These are phyloP conservation scores for Laticauda laticaudata DNA, from an alignment of 2,113 vertebrate species.

Conservation along the genomic window DNA sequence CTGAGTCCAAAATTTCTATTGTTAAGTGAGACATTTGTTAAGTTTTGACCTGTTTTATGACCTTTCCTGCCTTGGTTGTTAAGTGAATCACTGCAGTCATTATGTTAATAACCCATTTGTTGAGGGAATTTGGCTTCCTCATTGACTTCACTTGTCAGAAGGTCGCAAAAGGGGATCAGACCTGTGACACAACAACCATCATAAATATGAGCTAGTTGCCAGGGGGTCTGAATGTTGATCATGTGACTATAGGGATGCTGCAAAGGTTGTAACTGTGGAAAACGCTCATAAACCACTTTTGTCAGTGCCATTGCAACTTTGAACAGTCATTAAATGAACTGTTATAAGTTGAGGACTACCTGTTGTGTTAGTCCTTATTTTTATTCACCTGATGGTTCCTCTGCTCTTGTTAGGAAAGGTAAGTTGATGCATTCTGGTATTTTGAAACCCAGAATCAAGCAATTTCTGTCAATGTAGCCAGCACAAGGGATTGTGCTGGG, in stretches of 20 bases:
- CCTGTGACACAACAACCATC: background rate
- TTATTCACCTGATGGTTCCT: background rate
- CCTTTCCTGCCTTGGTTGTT: background rate
- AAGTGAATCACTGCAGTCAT: background rate
- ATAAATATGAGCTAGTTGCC: background rate
- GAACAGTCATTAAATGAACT: background rate
- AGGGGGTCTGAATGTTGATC: background rate
- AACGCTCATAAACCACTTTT: background rate
- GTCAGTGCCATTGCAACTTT: background rate
- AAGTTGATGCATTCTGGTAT: background rate
- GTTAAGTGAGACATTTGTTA: background rate
- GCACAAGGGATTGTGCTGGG: background rate
- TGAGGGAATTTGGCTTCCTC: background rate
- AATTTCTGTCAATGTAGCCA: background rate
- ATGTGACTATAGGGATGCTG: background rate
- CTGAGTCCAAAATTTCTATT: background rate
- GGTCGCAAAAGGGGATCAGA: background rate
- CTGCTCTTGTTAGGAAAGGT: background rate
- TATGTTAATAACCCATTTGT: background rate
- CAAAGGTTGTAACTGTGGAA: background rate
- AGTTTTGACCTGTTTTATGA: background rate
- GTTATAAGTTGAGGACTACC: background rate
- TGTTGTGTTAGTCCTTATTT: background rate
- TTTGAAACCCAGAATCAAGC: background rate
- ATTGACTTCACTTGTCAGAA: background rate